Percentiles rank a stretch among this genome's conserved stretches.
Conservation (phyloP, 2,888 invertebrate species). For the Pseudococcus jackbeardsleyi region DNA sequence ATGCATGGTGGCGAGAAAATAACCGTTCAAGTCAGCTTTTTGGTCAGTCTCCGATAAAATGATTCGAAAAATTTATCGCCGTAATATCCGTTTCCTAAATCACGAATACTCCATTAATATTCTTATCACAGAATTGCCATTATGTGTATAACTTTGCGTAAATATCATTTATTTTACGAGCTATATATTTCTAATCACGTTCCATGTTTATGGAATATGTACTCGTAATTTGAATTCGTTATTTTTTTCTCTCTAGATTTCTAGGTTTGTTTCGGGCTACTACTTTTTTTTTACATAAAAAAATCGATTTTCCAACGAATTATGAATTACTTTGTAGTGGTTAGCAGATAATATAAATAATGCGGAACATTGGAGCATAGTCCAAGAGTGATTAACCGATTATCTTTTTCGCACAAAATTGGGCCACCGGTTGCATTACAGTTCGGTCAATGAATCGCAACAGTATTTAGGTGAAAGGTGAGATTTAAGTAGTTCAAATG, state of each 20-base stretch:
- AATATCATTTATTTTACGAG: slow-evolving; percentile 23
- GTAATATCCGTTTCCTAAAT: slow-evolving; percentile 40
- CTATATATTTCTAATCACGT: slow-evolving; percentile 21
- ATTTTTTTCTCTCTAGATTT: not conserved
- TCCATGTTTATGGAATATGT: slow-evolving; percentile 19
- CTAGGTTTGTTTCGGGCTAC: not conserved
- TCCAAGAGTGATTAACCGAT: no score
- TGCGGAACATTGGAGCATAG: not conserved
- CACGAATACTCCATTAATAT: slow-evolving; percentile 15
- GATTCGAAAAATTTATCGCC: slow-evolving; percentile 19
- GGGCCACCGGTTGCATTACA: no score
- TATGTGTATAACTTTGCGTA: slow-evolving; percentile 6
- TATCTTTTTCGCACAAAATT: no score
- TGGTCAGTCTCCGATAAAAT: slow-evolving; percentile 18
- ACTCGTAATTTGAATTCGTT: slow-evolving; percentile 11
- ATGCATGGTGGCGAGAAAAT: slow-evolving; percentile 23
- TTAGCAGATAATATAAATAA: not conserved
- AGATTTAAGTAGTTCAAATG: no score
- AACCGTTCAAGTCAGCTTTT: slow-evolving; percentile 28
- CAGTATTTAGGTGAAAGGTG: no score
- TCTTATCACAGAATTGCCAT: slow-evolving; percentile 37
- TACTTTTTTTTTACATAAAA: not conserved
- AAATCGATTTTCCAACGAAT: not conserved
- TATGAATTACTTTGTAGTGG: not conserved
- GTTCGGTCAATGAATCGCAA: no score